Conservation (phyloP, 2,797 vertebrate genomes). For the Notoglanidium macrostoma region DNA sequence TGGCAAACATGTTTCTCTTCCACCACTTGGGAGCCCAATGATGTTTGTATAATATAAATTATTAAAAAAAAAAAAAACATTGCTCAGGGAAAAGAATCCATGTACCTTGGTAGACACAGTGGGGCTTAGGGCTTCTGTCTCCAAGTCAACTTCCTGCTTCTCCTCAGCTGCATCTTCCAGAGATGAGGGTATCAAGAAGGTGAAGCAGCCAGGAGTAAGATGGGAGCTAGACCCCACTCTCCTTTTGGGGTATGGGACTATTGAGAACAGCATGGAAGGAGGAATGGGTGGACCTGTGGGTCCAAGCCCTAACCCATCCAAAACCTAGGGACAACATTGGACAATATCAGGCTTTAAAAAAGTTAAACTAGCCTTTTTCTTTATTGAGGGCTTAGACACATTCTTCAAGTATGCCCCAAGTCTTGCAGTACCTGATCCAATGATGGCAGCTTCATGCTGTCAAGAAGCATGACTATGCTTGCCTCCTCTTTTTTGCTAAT, state of each 20-base stretch:
- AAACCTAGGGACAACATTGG: conserved; percentile 70
- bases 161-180: conserved; percentile 61
- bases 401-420: neutral
- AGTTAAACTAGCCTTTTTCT: neutral
- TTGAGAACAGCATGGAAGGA: conserved; percentile 74
- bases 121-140: conserved; percentile 24
- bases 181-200: conserved; percentile 67
- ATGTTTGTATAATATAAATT: neutral
- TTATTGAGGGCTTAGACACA: neutral
- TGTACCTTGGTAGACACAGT: conserved; percentile 36
- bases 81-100: neutral
- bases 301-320: conserved; percentile 80
- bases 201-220: conserved; percentile 71
- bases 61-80: neutral
- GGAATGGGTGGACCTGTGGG: conserved; percentile 75
- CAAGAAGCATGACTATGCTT: conserved; percentile 66
- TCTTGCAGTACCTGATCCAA: conserved; percentile 71
- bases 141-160: conserved; percentile 64
- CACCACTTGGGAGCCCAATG: neutral
- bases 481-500: conserved; percentile 57
- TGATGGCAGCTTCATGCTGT: conserved; percentile 67
- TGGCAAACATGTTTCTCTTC: neutral
- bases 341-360: no score
- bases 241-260: conserved; percentile 75
- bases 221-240: conserved; percentile 49